These are phyloP conservation scores for Mycetomoellerius zeteki DNA, from an alignment of 1,140 invertebrate species.

Conservation along the genomic window DNA sequence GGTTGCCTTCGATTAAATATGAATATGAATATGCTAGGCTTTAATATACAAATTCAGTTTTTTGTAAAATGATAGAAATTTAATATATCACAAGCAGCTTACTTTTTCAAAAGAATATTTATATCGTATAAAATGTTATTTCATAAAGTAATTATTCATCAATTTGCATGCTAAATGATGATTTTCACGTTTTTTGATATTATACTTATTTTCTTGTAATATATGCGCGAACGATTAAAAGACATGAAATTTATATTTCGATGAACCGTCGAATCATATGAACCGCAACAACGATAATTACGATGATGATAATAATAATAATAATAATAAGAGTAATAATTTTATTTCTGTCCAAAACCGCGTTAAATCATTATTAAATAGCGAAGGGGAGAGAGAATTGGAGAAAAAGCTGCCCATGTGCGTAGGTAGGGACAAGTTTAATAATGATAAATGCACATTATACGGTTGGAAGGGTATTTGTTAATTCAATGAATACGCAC, in stretches of 20 bases:
- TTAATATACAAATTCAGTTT: slow-evolving; percentile 26
- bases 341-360: slow-evolving; percentile 65
- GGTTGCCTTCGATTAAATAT: slow-evolving; percentile 28
- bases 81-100: slow-evolving; percentile 20
- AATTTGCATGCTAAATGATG: slow-evolving; percentile 20
- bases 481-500: slow-evolving; percentile 70
- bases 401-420: slow-evolving; percentile 25
- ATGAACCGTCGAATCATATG: slow-evolving; percentile 12
- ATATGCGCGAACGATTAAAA: not conserved
- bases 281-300: slow-evolving; percentile 51
- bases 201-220: slow-evolving; percentile 31
- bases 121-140: slow-evolving; percentile 5
- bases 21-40: not conserved
- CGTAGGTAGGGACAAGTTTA: slow-evolving; percentile 38
- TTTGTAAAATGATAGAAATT: slow-evolving; percentile 29
- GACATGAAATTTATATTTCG: slow-evolving; percentile 51
- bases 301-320: slow-evolving; percentile 38
- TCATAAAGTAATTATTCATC: slow-evolving; percentile 2
- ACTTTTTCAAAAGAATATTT: not conserved
- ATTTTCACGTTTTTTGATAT: slow-evolving; percentile 22
- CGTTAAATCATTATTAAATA: slow-evolving; percentile 75
- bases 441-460: slow-evolving; percentile 69
- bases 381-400: not conserved
- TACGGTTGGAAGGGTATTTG: slow-evolving; percentile 61
- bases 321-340: slow-evolving; percentile 63